phyloP scores from a whole-genome alignment of 2,797 vertebrate species.

The Dicrostonyx torquatus region DNA sequence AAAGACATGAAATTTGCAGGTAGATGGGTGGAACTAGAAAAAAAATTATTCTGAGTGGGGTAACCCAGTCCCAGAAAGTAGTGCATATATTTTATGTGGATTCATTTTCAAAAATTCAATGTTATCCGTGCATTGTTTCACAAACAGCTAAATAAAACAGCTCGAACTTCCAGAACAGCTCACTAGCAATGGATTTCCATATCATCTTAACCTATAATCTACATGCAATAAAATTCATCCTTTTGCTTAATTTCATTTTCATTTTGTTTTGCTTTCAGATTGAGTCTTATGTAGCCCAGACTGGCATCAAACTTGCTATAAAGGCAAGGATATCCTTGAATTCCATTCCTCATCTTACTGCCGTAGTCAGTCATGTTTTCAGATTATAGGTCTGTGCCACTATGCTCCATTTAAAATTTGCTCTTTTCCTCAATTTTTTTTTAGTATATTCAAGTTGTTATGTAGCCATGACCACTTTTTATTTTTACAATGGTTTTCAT shows the following conservation, averaged over 20 bases:
- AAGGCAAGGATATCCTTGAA: background rate
- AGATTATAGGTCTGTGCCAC: background rate
- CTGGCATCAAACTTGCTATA: background rate
- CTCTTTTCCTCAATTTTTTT: background rate
- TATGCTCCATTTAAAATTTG: background rate
- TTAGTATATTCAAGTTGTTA: background rate
- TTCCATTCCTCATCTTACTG: too few relatives aligned
- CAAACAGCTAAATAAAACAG: background rate
- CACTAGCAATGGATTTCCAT: background rate
- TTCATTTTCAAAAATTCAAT: conserved; percentile 8
- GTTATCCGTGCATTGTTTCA: background rate
- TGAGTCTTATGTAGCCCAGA: background rate
- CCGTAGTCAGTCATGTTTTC: background rate
- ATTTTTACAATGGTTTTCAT: background rate
- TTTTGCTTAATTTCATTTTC: background rate
- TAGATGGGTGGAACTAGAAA: too few relatives aligned
- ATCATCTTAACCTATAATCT: background rate
- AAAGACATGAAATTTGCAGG: too few relatives aligned
- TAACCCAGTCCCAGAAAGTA: background rate
- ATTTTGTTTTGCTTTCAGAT: background rate
- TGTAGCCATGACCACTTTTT: background rate
- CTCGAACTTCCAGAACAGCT: background rate
- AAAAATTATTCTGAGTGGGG: too few relatives aligned
- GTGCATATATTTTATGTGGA: background rate
- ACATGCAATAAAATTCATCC: background rate